A percentile compares a stretch with the other conserved stretches of the same genome.
Evolutionary conservation across 1,140 invertebrate genomes (phyloP).

Genomic region (Alviniconcha marisindica): DNA sequence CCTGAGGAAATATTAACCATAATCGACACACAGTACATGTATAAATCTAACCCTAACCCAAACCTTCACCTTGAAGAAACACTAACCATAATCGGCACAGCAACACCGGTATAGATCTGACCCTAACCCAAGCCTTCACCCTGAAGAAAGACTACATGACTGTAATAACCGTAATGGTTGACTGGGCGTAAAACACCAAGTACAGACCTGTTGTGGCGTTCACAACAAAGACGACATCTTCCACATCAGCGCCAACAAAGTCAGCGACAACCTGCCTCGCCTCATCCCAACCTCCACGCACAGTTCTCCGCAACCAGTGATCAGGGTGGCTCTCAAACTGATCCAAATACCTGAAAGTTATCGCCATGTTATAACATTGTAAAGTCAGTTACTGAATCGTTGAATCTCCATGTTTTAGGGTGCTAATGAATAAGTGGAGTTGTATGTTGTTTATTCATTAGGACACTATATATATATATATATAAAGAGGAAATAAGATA

Average conservation of each 20-base stretch:
- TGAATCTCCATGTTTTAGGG: background rate
- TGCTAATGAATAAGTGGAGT: background rate
- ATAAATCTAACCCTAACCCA: no score
- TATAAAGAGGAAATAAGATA: background rate
- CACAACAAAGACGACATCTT: constrained; percentile 55
- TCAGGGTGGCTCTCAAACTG: constrained; percentile 56
- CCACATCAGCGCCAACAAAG: constrained; percentile 54
- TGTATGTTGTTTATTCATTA: no score
- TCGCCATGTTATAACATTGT: background rate
- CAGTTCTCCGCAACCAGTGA: constrained; percentile 47
- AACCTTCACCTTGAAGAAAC: no score
- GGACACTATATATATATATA: background rate
- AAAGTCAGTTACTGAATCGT: no score
- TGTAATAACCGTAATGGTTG: no score
- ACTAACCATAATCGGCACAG: no score
- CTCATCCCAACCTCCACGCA: constrained; percentile 42
- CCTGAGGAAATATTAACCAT: no score
- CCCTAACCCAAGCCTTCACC: no score
- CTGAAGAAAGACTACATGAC: no score
- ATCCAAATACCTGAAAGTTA: constrained; percentile 24
- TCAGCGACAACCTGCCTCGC: constrained; percentile 44
- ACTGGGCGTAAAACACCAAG: no score
- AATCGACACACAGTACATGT: no score
- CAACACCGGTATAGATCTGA: no score
- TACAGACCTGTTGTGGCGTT: constrained; percentile 63